Evolutionary conservation across 53 echinoderm and acorn worm species (phyloP).

Genomic region (Antedon mediterranea): DNA sequence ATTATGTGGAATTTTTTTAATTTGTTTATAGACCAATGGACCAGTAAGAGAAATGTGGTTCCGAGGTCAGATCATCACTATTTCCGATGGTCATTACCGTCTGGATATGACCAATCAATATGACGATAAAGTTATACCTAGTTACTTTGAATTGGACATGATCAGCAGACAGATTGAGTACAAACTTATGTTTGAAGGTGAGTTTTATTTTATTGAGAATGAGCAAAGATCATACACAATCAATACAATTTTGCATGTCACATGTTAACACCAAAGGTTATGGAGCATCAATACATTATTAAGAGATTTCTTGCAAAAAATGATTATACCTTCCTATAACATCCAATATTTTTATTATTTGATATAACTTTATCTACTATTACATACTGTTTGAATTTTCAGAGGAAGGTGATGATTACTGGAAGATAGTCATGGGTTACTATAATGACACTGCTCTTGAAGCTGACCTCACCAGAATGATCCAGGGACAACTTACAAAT

Average conservation of each 20-base stretch:
- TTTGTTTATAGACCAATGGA: neutral
- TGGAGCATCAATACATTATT: too few relatives aligned
- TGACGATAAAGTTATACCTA: neutral
- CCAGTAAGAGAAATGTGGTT: neutral
- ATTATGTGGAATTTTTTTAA: too few relatives aligned
- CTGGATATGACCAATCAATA: neutral
- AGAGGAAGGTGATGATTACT: slow-evolving; percentile 22
- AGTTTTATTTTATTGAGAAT: neutral
- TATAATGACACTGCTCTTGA: slow-evolving; percentile 42
- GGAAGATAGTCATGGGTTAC: slow-evolving; percentile 25
- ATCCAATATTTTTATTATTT: too few relatives aligned
- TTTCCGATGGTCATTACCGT: neutral
- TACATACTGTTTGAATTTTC: too few relatives aligned
- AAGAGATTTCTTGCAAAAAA: too few relatives aligned
- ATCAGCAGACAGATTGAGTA: neutral
- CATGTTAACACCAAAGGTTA: too few relatives aligned
- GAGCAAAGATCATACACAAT: too few relatives aligned
- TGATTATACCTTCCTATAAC: too few relatives aligned
- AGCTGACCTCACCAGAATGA: slow-evolving; percentile 13
- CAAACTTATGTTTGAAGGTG: neutral
- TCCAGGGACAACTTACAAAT: slow-evolving; percentile 4
- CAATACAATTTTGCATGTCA: too few relatives aligned
- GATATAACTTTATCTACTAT: too few relatives aligned
- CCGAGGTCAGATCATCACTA: neutral
- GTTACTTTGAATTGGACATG: neutral